Percentiles rank a stretch among this genome's conserved stretches.
Conservation (phyloP, 2,113 vertebrate genomes). For the Alaudala cheleensis region DNA sequence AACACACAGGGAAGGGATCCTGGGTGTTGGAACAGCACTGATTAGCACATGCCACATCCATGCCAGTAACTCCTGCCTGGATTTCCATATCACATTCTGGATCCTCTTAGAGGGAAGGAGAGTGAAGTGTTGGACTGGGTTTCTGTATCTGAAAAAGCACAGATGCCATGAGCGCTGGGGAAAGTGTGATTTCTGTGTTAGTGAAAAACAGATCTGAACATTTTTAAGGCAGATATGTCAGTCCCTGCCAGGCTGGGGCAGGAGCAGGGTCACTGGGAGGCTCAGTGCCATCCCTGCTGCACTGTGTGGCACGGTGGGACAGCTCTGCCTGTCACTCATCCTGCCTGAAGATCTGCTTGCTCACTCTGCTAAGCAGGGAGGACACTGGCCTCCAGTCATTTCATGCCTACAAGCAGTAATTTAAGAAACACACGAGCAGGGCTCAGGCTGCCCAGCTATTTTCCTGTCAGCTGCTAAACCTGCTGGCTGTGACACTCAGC, state of each 20-base stretch:
- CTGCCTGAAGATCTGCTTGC: neutral
- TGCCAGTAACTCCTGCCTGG: constrained; percentile 4
- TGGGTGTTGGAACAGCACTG: neutral
- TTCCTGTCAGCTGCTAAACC: constrained; percentile 23
- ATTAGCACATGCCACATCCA: constrained; percentile 12
- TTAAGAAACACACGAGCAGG: constrained; percentile 4
- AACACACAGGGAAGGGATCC: neutral
- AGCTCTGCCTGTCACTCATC: neutral
- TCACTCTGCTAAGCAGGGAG: neutral
- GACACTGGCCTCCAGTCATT: neutral
- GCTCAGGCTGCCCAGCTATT: constrained; percentile 1
- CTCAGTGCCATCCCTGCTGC: neutral
- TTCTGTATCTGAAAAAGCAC: constrained; percentile 21
- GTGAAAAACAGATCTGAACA: neutral
- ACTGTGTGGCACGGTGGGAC: neutral
- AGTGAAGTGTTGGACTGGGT: constrained; percentile 21
- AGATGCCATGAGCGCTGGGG: neutral
- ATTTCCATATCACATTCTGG: neutral
- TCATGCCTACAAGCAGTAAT: constrained; percentile 3
- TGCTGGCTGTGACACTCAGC: neutral
- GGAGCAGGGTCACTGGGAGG: neutral
- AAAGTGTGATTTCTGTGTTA: constrained; percentile 14
- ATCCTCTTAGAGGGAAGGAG: neutral
- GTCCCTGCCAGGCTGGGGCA: neutral
- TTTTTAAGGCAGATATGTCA: neutral